Conservation (phyloP, 92 coral and sea anemone genomes). For the Porites lobata region DNA sequence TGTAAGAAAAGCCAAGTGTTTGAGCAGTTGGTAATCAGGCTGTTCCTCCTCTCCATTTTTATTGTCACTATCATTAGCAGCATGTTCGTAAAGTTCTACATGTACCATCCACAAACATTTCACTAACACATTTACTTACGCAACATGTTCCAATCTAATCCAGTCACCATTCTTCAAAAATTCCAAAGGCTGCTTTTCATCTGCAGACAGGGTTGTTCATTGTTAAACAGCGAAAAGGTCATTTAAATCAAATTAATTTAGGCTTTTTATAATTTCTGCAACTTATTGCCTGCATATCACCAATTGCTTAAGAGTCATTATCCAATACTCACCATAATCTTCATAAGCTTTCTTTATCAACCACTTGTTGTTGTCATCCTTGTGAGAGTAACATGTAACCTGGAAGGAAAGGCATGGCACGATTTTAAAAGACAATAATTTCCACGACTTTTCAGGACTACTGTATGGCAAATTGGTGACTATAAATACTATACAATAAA, state of each 20-base stretch:
- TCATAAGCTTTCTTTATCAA: slow-evolving; percentile 90
- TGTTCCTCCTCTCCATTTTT: no score
- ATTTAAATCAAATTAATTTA: no score
- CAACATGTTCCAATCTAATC: slow-evolving; percentile 89
- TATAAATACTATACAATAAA: no score
- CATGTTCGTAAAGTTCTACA: background rate
- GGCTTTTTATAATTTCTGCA: no score
- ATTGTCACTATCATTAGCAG: background rate
- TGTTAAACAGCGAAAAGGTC: no score
- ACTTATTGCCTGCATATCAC: no score
- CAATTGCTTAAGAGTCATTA: background rate
- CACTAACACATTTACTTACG: slow-evolving; percentile 59
- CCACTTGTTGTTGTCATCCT: slow-evolving; percentile 96
- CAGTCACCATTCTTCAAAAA: slow-evolving; percentile 91
- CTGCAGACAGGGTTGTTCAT: slow-evolving; percentile 42
- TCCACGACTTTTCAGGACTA: no score
- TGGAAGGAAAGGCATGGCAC: slow-evolving; percentile 14
- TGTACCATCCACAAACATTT: background rate
- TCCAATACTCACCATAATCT: slow-evolving; percentile 74
- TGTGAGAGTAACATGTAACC: slow-evolving; percentile 96
- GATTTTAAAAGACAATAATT: no score
- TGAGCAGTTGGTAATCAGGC: no score
- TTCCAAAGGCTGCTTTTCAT: slow-evolving; percentile 81
- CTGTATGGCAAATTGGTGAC: no score
- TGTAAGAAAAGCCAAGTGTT: no score